A percentile compares a stretch with the other conserved stretches of the same genome.
Conservation (phyloP, 2,888 invertebrate species). For the Diadegma fenestrale region DNA sequence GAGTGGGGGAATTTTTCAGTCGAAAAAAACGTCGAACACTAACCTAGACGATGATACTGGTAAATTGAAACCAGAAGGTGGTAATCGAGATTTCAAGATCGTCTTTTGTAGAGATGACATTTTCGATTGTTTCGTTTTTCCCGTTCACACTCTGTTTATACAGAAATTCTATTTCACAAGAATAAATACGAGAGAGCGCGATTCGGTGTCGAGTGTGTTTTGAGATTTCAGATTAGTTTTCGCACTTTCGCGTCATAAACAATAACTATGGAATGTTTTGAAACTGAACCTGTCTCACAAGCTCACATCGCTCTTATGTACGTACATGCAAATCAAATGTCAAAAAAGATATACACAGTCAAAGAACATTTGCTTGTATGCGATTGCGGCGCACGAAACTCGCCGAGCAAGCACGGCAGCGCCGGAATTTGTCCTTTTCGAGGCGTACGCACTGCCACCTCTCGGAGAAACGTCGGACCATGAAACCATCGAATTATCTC, state of each 20-base stretch:
- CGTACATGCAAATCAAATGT: constrained; percentile 45
- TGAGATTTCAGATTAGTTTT: constrained; percentile 3
- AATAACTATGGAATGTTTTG: constrained; percentile 47
- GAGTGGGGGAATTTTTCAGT: constrained; percentile 14
- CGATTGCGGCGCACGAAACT: neutral
- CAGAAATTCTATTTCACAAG: neutral
- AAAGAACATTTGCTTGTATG: neutral
- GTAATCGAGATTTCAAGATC: constrained; percentile 89
- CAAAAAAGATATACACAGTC: constrained; percentile 12
- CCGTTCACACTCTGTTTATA: too few relatives aligned
- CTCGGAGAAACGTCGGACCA: neutral
- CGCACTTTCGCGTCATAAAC: constrained; percentile 32
- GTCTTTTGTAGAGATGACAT: constrained; percentile 91
- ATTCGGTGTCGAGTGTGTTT: neutral
- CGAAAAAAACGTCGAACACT: constrained; percentile 62
- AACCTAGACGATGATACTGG: constrained; percentile 79
- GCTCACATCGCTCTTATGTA: constrained; percentile 17
- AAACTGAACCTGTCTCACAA: constrained; percentile 18
- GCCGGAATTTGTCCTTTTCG: constrained; percentile 6
- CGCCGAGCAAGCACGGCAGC: neutral
- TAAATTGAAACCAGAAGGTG: constrained; percentile 85
- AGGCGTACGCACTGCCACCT: constrained; percentile 13
- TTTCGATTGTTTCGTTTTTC: constrained; percentile 51
- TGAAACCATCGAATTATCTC: neutral
- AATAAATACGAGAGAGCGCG: neutral